Evolutionary conservation across 2,797 vertebrate species (phyloP).

Genomic region (Masticophis lateralis): DNA sequence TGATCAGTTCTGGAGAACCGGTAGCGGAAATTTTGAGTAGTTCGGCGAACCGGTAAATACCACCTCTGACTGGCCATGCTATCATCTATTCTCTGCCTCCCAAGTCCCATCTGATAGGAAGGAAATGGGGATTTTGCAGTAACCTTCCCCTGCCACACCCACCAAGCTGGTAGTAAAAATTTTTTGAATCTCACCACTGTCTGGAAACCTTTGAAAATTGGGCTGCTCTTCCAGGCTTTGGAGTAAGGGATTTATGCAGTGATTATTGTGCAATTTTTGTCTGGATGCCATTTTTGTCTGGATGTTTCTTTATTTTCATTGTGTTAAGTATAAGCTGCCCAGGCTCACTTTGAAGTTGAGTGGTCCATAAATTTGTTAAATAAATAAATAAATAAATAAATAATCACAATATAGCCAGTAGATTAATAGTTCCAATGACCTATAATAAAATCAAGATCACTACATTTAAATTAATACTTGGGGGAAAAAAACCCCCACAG

Average conservation of each 20-base stretch:
- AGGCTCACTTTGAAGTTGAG: background rate
- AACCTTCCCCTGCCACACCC: too few species aligned
- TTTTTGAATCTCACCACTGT: too few species aligned
- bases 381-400: background rate
- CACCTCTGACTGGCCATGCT: too few species aligned
- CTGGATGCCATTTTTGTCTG: background rate
- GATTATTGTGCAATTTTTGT: background rate
- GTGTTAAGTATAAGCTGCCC: background rate
- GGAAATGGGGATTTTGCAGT: too few species aligned
- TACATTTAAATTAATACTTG: background rate
- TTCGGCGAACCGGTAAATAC: too few species aligned
- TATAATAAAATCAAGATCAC: background rate
- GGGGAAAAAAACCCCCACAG: accelerated
- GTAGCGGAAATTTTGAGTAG: too few species aligned
- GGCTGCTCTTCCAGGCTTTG: background rate
- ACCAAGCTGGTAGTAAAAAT: too few species aligned
- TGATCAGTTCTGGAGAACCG: too few species aligned
- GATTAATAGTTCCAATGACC: background rate
- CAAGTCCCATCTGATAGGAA: too few species aligned
- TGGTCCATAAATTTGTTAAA: background rate
- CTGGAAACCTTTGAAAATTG: background rate
- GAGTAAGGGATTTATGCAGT: background rate
- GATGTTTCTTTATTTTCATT: background rate
- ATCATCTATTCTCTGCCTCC: too few species aligned
- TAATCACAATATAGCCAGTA: background rate